phyloP scores from a whole-genome alignment of 2,888 invertebrate species.

The Dione juno region DNA sequence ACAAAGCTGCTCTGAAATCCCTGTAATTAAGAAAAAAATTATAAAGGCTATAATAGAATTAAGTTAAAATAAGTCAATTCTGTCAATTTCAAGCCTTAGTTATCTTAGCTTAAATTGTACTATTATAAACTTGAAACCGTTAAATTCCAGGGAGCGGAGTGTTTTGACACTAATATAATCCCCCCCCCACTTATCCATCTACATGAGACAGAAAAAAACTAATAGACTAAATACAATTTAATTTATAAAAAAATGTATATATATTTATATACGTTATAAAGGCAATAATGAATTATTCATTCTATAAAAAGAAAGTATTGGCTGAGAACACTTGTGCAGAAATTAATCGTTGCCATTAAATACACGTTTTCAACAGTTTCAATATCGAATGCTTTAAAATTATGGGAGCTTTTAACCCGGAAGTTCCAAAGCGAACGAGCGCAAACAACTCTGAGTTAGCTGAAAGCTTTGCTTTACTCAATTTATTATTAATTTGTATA shows the following conservation, averaged over 20 bases:
- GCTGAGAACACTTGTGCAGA: slow-evolving; percentile 21
- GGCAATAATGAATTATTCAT: slow-evolving; percentile 6
- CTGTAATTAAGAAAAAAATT: too few species aligned
- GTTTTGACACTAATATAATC: too few species aligned
- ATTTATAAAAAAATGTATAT: neutral
- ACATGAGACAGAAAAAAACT: too few species aligned
- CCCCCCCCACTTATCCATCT: too few species aligned
- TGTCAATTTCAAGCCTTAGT: too few species aligned
- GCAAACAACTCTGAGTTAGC: neutral
- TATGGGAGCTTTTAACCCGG: slow-evolving; percentile 23
- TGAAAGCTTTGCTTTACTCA: neutral
- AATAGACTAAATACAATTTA: too few species aligned
- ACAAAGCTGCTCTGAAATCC: too few species aligned
- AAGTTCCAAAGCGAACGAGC: slow-evolving; percentile 1
- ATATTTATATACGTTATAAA: neutral
- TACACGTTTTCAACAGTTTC: slow-evolving; percentile 26
- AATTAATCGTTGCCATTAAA: slow-evolving; percentile 23
- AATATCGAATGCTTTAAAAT: slow-evolving; percentile 21
- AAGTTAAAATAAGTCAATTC: too few species aligned
- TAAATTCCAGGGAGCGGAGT: too few species aligned
- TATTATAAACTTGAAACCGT: too few species aligned
- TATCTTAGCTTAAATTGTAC: too few species aligned
- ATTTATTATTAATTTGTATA: neutral
- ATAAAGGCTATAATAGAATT: too few species aligned
- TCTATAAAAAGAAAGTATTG: slow-evolving; percentile 15